These are phyloP conservation scores for Liolophura sinensis DNA, from an alignment of 1,140 invertebrate species.

Conservation along the genomic window DNA sequence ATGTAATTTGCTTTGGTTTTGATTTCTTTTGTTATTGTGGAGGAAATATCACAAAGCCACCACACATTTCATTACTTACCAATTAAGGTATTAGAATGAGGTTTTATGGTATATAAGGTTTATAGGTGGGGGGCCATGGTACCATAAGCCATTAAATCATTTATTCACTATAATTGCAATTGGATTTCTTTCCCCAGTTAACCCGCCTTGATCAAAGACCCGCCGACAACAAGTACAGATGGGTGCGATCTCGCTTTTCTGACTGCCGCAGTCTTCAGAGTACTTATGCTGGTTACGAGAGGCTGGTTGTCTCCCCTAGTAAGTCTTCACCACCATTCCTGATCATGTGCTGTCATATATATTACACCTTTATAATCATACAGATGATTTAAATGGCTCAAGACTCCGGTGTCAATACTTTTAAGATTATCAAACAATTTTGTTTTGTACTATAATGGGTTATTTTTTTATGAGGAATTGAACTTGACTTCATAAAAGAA, in stretches of 20 bases:
- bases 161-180: neutral
- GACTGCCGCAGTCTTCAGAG: conserved; percentile 66
- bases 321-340: conserved; percentile 34
- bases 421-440: no score
- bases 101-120: neutral
- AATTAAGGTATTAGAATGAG: no score
- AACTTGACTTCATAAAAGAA: no score
- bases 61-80: no score
- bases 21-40: no score
- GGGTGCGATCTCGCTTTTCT: conserved; percentile 53
- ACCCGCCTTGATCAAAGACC: conserved; percentile 54
- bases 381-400: no score
- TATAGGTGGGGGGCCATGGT: neutral
- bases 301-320: conserved; percentile 83
- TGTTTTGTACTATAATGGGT: no score
- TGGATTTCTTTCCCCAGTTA: conserved; percentile 35
- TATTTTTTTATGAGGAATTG: no score
- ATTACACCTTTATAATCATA: neutral
- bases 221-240: conserved; percentile 48
- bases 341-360: neutral
- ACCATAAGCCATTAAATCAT: conserved; percentile 1
- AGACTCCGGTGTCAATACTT: no score
- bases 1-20: no score
- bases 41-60: no score
- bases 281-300: conserved; percentile 87